Base-by-base conservation (phyloP, 1,140 invertebrate species). In the Drosophila bocqueti region DNA sequence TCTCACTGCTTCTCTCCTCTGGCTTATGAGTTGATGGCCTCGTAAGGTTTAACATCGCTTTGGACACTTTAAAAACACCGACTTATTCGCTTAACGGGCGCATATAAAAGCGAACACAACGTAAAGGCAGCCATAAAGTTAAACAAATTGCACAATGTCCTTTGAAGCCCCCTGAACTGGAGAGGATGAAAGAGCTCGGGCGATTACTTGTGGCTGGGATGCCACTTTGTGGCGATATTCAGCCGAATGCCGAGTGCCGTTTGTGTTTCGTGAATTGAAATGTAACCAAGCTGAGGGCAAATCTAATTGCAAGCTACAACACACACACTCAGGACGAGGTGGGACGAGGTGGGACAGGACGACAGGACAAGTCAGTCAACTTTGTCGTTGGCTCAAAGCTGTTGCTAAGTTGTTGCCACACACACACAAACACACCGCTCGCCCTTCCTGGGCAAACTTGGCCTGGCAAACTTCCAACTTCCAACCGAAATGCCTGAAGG, bases 391-490 rank as follows among this genome's bases (percentile, higher is more conserved):
- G 40, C 43, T 43, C 58, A 69, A 61, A 81, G 68, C 64, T 74
- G 73, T 85, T 81, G 74, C 78, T 75, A 72, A 81, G 72, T 66
- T 82, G 61, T 61, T 76, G 57, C 68, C 67, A 64, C 71, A 58
- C 43, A 58, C 29, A 6, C 38, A 15, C 38, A 15, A 64, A 57
- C 43, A 57, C 29, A 9, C 31, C 21, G 9, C 57, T 11, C 64
- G 11, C 24, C 43, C 38, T 49, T n/a, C 13, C 13, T 13, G n/a
- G 29, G 40, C 16, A 50, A 49, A 29, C 47, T 49, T 46, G 46
- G 36, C 29, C 36, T 46, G 49, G 38, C 21, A 59, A 77, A 57
- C 55, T 59, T 67, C 36, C 63, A 49, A 42, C 31, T 60, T 54
- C 34, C 11, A 49, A 34, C 64, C 55, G 21, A 78, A 57, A 61